A percentile compares a stretch with the other conserved stretches of the same genome.
These are phyloP conservation scores for Hypotaenidia okinawae DNA, from an alignment of 2,797 vertebrate genomes.

Conservation along the genomic window DNA sequence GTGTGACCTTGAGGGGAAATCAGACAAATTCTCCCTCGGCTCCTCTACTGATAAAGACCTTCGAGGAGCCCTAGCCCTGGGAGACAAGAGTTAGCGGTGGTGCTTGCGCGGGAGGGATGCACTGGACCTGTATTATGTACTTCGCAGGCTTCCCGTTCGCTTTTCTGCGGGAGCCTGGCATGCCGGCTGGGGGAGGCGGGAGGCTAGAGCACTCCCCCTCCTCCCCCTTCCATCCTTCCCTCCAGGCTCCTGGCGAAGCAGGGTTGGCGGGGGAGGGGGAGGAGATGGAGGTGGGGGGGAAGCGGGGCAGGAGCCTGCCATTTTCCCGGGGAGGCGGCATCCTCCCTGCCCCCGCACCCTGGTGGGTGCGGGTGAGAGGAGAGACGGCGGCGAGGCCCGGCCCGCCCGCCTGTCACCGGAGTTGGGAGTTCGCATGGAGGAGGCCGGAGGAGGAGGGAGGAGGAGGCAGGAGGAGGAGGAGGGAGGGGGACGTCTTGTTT, in stretches of 20 bases:
- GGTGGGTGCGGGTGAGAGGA: not conserved
- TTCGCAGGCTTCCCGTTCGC: not conserved
- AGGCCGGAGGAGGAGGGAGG: constrained; percentile 76
- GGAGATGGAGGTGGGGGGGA: not conserved
- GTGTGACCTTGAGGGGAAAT: not conserved
- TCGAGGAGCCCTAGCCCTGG: not conserved
- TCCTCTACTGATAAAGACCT: not conserved
- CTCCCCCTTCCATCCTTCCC: too few relatives aligned
- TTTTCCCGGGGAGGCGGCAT: constrained; percentile 61
- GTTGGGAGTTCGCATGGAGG: constrained; percentile 77
- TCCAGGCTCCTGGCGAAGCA: not conserved
- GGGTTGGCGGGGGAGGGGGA: too few relatives aligned
- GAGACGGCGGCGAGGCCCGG: constrained; percentile 50
- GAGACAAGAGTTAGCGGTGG: not conserved
- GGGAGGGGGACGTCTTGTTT: constrained; percentile 88
- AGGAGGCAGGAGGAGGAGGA: constrained; percentile 35
- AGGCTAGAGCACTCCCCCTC: rapidly evolving
- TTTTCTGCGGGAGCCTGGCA: not conserved
- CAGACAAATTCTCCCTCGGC: not conserved
- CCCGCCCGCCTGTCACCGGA: constrained; percentile 77
- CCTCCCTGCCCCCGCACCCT: constrained; percentile 62
- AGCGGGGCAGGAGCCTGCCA: constrained; percentile 43
- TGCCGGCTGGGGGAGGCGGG: not conserved
- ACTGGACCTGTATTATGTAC: rapidly evolving
- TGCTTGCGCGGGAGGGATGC: not conserved